Evolutionary conservation across 2,797 vertebrate genomes (phyloP), one percentile per base, ranked within the genome.

Genomic region (Hapalemur alaotrensis): DNA sequence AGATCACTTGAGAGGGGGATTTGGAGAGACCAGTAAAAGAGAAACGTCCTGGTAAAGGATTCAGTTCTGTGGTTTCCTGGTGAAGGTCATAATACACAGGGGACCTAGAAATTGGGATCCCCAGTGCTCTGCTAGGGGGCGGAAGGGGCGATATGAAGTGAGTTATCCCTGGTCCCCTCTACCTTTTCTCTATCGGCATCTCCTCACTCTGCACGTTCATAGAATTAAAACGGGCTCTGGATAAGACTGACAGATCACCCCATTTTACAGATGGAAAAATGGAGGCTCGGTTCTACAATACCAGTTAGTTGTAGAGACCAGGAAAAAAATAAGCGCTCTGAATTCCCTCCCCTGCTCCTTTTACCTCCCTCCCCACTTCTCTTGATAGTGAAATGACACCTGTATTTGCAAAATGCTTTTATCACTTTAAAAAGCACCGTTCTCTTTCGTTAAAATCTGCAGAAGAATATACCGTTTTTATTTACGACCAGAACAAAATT

Each of bases 401-500:
- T 87, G 1, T 72, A 61, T 72, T 88, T 82, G 38, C 65, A 93
- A 93, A 94, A 76, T 65, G 59, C 12, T 85, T 91, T 91, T 89
- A 89, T 78, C 18, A 50, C 25, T 96, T 91, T 70, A 38, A 97
- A 92, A 92, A 69, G 30, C 30, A 86, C 7, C 18, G 3, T 91
- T 92, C 52, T 96, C 67, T 25, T 76, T 85, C 18, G 2, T 87
- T 94, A 78, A 95, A 83, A 81, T 35, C 43, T 38, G 15, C 41
- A 59, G 50, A 59, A 73, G n/a, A 89, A 78, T 73, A 87, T n/a
- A 69, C 28, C 28, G 8, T 83, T 91, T 94, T 95, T 89, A 65
- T 95, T 93, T 91, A 43, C 41, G 12, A 54, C 43, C 72, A 22
- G 75, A 83, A 50, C 57, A 35, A 93, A 83, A 78, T 88, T 94